Conservation (phyloP, 2,888 invertebrate genomes). For the Atherix ibis region DNA sequence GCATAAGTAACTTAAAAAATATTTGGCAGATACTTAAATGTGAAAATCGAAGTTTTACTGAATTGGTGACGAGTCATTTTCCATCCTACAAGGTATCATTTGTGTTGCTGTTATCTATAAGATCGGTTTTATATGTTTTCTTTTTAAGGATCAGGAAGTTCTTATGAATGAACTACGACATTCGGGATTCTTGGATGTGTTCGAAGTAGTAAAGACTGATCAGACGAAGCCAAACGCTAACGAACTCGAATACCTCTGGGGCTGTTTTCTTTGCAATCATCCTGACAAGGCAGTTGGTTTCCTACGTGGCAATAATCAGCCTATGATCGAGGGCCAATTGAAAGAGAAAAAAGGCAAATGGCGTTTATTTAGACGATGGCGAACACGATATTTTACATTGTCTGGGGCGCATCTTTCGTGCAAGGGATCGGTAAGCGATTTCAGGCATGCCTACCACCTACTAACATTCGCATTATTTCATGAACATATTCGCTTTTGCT, state of each 20-base stretch:
- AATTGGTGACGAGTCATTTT: constrained; percentile 86
- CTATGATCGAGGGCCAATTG: constrained; percentile 78
- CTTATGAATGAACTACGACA: constrained; percentile 71
- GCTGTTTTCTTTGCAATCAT: constrained; percentile 85
- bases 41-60: constrained; percentile 76
- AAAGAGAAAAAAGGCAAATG: constrained; percentile 88
- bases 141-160: constrained; percentile 64
- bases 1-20: constrained; percentile 70
- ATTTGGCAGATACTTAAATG: constrained; percentile 91
- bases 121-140: no score
- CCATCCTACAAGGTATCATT: constrained; percentile 75
- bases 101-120: no score
- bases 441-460: no score
- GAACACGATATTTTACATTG: constrained; percentile 84
- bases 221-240: constrained; percentile 33
- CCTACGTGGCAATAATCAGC: constrained; percentile 61
- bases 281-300: constrained; percentile 80
- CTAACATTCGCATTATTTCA: no score
- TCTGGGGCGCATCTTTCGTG: constrained; percentile 85
- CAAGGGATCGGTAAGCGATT: constrained; percentile 54
- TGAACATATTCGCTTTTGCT: background rate
- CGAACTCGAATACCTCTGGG: constrained; percentile 48
- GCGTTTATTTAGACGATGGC: constrained; percentile 81
- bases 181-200: constrained; percentile 83
- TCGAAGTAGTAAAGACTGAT: constrained; percentile 52